A percentile compares a stretch with the other conserved stretches of the same genome.
These are phyloP conservation scores for Calycopis cecrops DNA, from an alignment of 1,140 invertebrate genomes.

Conservation along the genomic window DNA sequence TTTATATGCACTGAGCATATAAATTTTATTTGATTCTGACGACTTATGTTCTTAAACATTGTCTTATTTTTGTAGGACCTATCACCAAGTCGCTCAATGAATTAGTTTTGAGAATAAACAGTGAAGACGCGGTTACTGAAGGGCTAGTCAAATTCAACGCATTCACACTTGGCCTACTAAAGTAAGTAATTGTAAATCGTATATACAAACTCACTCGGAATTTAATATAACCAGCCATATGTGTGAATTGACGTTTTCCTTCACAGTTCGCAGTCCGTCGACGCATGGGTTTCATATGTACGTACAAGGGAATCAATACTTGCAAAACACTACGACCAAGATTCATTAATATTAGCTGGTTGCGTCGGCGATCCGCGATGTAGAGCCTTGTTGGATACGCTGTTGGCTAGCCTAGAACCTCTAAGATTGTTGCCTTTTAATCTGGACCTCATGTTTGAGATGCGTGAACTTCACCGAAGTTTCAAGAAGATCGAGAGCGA, in stretches of 20 bases:
- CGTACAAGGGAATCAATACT: constrained; percentile 87
- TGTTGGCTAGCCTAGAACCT: constrained; percentile 84
- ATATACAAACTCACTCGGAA: not conserved
- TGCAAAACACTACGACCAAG: constrained; percentile 86
- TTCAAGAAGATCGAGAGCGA: constrained; percentile 81
- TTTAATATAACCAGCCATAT: not conserved
- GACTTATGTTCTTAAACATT: not conserved
- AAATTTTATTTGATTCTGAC: too few relatives aligned
- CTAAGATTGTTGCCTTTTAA: constrained; percentile 86
- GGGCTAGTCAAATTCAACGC: constrained; percentile 92
- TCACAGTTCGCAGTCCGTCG: constrained; percentile 84
- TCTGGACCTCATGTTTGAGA: constrained; percentile 87
- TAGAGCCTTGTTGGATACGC: constrained; percentile 81
- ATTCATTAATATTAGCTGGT: constrained; percentile 82
- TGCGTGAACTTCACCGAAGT: constrained; percentile 84
- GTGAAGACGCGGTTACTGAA: constrained; percentile 88
- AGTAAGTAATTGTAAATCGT: constrained; percentile 76
- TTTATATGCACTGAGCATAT: too few relatives aligned
- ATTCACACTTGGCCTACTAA: constrained; percentile 91
- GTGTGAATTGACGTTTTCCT: not conserved
- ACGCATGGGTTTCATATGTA: constrained; percentile 90
- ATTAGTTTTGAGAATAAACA: constrained; percentile 88
- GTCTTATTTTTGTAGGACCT: constrained; percentile 72
- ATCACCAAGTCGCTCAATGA: constrained; percentile 91
- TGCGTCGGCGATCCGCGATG: constrained; percentile 79